Base-by-base conservation (phyloP, 1,140 invertebrate genomes). In the Thrips palmi region DNA sequence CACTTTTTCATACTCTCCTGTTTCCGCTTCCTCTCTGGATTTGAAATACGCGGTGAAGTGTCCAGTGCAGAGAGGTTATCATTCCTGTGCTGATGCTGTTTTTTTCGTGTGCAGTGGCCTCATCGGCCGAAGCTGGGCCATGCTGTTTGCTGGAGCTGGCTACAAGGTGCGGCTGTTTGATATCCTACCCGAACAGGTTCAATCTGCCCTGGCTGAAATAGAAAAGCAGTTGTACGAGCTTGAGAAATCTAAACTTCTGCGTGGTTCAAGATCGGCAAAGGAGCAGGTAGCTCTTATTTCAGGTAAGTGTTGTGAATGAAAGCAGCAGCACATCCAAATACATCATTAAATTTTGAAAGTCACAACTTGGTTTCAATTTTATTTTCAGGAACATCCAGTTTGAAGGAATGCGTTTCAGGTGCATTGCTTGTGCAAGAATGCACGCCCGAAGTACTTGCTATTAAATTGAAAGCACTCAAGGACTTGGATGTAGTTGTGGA, bases 91-190 rank as follows among this genome's bases (percentile, higher is more conserved):
- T n/a, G n/a, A n/a, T n/a, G n/a, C n/a, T n/a, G n/a, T n/a, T n/a
- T n/a, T n/a, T n/a, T n/a, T n/a, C n/a, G n/a, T n/a, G n/a, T n/a
- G n/a, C 53, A 91, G 89, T 58, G 91, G 91, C 3, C 59, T 94
- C 15, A 92, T 97, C 44, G 91, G 89, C 6, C 70, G 78, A 36
- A 92, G 85, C 49, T 97, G 87, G 85, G 76, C 88, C 0, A 93
- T 96, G 87, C 59, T 96, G 2, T 97, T 92, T 60, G 86, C 86
- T 1, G 74, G 80, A n/a, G 83, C 76, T 19, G 87, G 86, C 5
- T 93, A 91, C 54, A 59, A 80, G 52, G 87, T 94, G 8, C 59
- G 59, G 3, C 61, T 97, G 20, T 94, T 76, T 53, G 89, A 97
- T 52, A 72, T 87, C 23, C 60, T 78, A 18, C 62, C 69, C 8